phyloP scores from a whole-genome alignment of 1,140 invertebrate genomes.

The Bactericera cockerelli region DNA sequence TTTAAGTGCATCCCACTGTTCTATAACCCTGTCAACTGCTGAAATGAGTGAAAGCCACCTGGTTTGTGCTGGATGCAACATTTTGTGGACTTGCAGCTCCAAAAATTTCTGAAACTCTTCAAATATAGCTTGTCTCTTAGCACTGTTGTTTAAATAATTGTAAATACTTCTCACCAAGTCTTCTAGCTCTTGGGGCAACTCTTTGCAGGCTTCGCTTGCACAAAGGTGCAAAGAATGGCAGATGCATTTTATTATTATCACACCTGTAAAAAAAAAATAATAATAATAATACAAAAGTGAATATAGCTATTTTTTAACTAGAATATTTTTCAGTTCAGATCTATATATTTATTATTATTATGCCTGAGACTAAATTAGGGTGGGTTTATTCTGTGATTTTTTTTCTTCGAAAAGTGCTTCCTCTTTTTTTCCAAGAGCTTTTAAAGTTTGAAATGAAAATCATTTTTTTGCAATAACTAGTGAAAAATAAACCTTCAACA shows the following conservation, averaged over 20 bases:
- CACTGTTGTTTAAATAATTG: background rate
- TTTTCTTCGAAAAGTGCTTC: too few relatives aligned
- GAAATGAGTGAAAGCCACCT: constrained; percentile 28
- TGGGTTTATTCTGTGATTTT: too few relatives aligned
- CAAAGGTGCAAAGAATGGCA: constrained; percentile 28
- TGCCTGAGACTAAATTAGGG: too few relatives aligned
- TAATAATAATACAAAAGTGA: too few relatives aligned
- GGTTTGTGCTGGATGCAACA: constrained; percentile 17
- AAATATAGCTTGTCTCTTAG: constrained; percentile 22
- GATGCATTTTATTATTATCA: constrained; percentile 28
- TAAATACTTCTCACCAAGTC: constrained; percentile 24
- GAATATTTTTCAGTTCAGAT: too few relatives aligned
- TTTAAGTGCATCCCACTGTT: constrained; percentile 26
- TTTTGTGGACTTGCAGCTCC: constrained; percentile 23
- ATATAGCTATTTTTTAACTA: too few relatives aligned
- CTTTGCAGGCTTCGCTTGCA: constrained; percentile 27
- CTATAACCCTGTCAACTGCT: constrained; percentile 27
- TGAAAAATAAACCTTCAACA: too few relatives aligned
- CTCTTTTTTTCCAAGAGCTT: too few relatives aligned
- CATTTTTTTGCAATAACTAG: too few relatives aligned
- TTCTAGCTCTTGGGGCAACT: constrained; percentile 24
- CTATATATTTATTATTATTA: too few relatives aligned
- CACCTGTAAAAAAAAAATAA: too few relatives aligned
- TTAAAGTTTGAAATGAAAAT: too few relatives aligned
- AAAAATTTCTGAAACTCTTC: constrained; percentile 28